phyloP scores from a whole-genome alignment of 2,888 invertebrate species.

The Ochropacha duplaris region DNA sequence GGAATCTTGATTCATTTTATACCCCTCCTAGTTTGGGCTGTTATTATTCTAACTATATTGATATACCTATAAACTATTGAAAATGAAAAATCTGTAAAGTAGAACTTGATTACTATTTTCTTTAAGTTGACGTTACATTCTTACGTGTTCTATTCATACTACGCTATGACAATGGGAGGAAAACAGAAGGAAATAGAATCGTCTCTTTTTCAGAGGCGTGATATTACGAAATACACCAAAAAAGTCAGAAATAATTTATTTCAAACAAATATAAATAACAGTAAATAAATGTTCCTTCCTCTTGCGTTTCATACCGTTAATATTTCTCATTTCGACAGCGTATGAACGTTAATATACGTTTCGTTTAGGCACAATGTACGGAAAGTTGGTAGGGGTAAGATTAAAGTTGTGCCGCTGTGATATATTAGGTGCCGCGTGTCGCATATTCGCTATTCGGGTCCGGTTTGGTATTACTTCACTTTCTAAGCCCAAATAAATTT shows the following conservation, averaged over 20 bases:
- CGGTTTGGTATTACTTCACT: conserved; percentile 54
- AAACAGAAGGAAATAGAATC: too few species aligned
- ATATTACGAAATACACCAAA: neutral
- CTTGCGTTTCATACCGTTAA: conserved; percentile 8
- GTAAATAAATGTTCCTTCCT: neutral
- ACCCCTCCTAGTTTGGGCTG: too few species aligned
- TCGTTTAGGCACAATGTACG: conserved; percentile 25
- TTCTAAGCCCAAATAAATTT: conserved; percentile 61
- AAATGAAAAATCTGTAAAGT: too few species aligned
- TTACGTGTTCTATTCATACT: too few species aligned
- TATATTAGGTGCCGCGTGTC: conserved; percentile 62
- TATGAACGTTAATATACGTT: conserved; percentile 27
- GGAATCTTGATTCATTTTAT: too few species aligned
- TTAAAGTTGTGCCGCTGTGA: conserved; percentile 55
- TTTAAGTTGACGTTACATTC: too few species aligned
- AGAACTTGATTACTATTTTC: too few species aligned
- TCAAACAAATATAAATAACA: conserved; percentile 6
- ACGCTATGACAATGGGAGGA: too few species aligned
- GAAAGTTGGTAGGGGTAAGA: conserved; percentile 41
- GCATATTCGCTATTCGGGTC: conserved; percentile 54
- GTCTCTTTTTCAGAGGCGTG: too few species aligned
- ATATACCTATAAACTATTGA: neutral
- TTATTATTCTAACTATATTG: too few species aligned
- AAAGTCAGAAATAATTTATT: neutral
- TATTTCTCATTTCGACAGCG: conserved; percentile 22